Base-by-base conservation (phyloP, 2,797 vertebrate genomes). In the Chelidonichthys spinosus region DNA sequence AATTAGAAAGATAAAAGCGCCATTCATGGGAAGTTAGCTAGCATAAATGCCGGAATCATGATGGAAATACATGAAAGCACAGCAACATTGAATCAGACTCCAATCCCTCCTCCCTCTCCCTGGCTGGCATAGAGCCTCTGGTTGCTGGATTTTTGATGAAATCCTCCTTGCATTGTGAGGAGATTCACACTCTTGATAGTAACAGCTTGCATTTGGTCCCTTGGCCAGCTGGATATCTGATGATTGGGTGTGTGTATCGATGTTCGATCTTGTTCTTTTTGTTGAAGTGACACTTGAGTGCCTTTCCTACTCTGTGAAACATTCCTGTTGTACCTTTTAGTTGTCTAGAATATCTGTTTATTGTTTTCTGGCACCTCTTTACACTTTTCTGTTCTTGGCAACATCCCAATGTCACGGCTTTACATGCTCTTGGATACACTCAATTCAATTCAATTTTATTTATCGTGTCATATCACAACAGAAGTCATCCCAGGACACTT, bases 111-210 rank as follows among this genome's bases (percentile, higher is more conserved):
- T 11, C 37, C 37, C n/a, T 53, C 14, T 74, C 37, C 40, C 33
- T 40, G 52, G 40, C 11, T 8, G 40, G 9, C 5, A 0, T 40
- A 0, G 33, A 65, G 35, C 53, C 53, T 63, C 39, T 6, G 8
- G 17, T 32, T 14, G 25, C 35, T 74, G 3, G 52, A 53, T 46
- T n/a, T 59, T 15, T 69, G 60, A 63, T 69, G 39, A 64, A 63
- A 47, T 64, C 54, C 36, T 64, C 17, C 2, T 17, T 18, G 10
- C 54, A 64, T 15, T 79, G 35, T 60, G 14, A 32, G 40, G 35
- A 64, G 61, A 74, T 60, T 18, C 42, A 58, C 33, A 25, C 53
- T 50, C 37, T 68, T 65, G 49, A 55, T 62, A 62, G 63, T 3
- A 43, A 9, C n/a, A 52, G 61, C 35, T 58, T 74, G 40, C n/a